Evolutionary conservation across 2,888 invertebrate genomes (phyloP), one percentile per base, ranked within the genome.

Genomic region (Phrixothrix hirtus): DNA sequence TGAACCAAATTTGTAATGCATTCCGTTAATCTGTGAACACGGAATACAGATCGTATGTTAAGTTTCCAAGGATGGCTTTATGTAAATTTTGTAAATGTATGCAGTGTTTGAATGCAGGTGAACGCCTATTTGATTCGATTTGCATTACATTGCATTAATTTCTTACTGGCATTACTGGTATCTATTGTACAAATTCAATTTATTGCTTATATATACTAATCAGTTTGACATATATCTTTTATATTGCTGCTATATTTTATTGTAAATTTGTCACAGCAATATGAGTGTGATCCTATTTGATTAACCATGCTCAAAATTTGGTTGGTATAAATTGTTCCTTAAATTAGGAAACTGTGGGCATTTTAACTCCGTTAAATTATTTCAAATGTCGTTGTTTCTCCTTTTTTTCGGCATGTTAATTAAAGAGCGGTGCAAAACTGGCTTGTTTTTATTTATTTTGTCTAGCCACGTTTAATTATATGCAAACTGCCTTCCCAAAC

Each of bases 391-490:
- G 15, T 21, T 12, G 36, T 16, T 30, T 31, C 4, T 11, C 13
- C 31, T 38, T 42, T 21, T 29, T 29, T 49, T 42, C 46, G 38
- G 46, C 31, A 12, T 17, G 41, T 42, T 49, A 49, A 49, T 49
- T 49, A 49, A 36, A 42, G 49, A 42, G 42, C 49, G 29, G 49
- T 42, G 21, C 26, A 21, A 34, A 30, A 17, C 30, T 29, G 27
- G 9, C 11, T 35, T 45, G 17, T 49, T 42, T 49, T 50, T 50
- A 44, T 50, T 50, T 50, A 44, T 50, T 44, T 50, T 50, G 50
- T 44, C 50, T 50, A 50, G 50, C 30, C 50, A 10, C 32, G 12
- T 31, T 50, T 44, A 50, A 50, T 50, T 50, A 32, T 38, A 50
- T 50, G 44, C 50, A 50, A 44, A 50, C 34, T 14, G 50, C 37